Evolutionary conservation across 2,797 vertebrate genomes (phyloP).

Genomic region (Hafferia zeledoni): DNA sequence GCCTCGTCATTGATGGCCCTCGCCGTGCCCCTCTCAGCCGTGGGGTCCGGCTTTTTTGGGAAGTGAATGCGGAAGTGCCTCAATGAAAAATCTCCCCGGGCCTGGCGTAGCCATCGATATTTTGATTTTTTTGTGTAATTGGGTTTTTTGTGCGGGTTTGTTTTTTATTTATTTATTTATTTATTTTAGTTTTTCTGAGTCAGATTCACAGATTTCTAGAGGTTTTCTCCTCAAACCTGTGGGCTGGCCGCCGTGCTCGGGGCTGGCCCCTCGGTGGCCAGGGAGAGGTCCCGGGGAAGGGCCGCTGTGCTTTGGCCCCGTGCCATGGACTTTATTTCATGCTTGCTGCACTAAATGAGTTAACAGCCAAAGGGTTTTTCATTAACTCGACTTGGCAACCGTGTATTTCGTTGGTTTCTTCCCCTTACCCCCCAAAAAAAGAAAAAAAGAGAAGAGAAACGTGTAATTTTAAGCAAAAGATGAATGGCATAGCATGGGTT

Average conservation of each 20-base stretch:
- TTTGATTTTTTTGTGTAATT: not conserved
- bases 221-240: not conserved
- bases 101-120: not conserved
- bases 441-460: too few relatives aligned
- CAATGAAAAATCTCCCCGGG: not conserved
- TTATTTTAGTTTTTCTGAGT: too few relatives aligned
- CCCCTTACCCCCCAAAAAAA: too few relatives aligned
- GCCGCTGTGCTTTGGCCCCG: constrained; percentile 35
- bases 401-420: not conserved
- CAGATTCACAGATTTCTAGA: not conserved
- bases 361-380: constrained; percentile 71
- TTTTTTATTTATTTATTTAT: too few relatives aligned
- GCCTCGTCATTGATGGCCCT: not conserved
- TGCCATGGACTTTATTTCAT: constrained; percentile 66
- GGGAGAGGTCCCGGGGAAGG: constrained; percentile 18
- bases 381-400: constrained; percentile 71
- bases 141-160: too few relatives aligned
- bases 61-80: not conserved
- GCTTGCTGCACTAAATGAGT: constrained; percentile 71
- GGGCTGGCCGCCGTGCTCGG: not conserved
- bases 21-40: not conserved
- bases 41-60: not conserved
- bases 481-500: not conserved
- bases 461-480: not conserved
- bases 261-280: not conserved